phyloP scores from a whole-genome alignment of 1,140 invertebrate species.

The Ceratosolen fusciceps region DNA sequence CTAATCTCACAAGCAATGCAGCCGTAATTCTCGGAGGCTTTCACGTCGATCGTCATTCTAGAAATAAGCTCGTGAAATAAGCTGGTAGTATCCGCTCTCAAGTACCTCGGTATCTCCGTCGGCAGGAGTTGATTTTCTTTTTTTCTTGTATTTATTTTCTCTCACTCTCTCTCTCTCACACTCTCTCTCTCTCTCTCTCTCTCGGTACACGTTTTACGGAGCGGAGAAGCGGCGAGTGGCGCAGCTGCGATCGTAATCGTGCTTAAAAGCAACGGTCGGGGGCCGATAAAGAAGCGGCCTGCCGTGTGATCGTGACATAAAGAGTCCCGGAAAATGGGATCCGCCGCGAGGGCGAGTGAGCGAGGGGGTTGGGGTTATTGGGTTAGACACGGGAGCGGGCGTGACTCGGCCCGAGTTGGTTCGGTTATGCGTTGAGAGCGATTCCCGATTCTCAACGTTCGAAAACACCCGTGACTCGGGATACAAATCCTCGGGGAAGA shows the following conservation, averaged over 20 bases:
- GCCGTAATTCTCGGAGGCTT: background rate
- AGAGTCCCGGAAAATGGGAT: background rate
- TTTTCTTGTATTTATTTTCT: no score
- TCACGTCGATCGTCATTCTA: background rate
- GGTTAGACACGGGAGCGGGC: no score
- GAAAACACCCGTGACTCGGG: constrained; percentile 64
- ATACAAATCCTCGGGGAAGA: constrained; percentile 64
- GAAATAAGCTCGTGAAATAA: background rate
- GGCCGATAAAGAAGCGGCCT: background rate
- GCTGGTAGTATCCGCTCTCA: no score
- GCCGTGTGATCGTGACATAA: background rate
- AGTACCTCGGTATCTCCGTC: no score
- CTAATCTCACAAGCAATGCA: no score
- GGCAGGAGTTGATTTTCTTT: no score
- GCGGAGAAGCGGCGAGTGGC: background rate
- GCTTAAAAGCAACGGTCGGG: background rate
- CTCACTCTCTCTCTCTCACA: no score
- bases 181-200: no score
- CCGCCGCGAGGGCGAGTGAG: background rate
- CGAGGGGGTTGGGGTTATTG: no score
- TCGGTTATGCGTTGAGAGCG: background rate
- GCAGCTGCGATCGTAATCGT: background rate
- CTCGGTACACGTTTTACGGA: no score
- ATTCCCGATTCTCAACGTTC: constrained; percentile 57
- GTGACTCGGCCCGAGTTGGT: background rate